Evolutionary conservation across 2,113 vertebrate species (phyloP), one percentile per base, ranked within the genome.

Genomic region (Leucoraja erinaceus): DNA sequence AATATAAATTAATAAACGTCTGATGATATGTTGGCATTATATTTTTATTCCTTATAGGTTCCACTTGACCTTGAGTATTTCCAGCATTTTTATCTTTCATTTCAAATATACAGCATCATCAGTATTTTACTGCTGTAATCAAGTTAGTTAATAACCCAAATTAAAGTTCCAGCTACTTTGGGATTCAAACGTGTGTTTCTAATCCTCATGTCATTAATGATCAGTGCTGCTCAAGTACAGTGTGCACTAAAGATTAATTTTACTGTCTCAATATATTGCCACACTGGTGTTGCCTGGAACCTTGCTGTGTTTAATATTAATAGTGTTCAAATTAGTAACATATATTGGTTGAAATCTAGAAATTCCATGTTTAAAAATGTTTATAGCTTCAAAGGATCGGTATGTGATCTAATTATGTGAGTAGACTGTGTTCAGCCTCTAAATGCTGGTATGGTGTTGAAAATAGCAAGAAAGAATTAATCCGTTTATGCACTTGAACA

Each of bases 301-400:
- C 28, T n/a, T 18, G 31, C n/a, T n/a, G 14, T 63, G 63, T 14
- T 59, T 61, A 63, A 63, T 16, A 8, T 4, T 68, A 16, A 38
- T 2, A 22, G 33, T 70, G 88, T 18, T 90, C n/a, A 66, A 66
- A 47, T 70, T 72, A 0, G 33, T 90, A 70, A 20, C 38, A 22
- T 91, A 72, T 54, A 28, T 91, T 54, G 72, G 68, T 72, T 12
- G 11, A 54, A 54, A 72, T 74, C 20, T 54, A 33, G 16, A 28
- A 9, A 91, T 20, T 25, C 66, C 20, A 14, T 10, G 22, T 94
- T 25, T 90, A 16, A 59, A 0, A 74, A 31, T 88, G 94, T 94
- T 93, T 91, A 72, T 91, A 47, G 10, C 20, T 38, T 74, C 20
- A 33, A 72, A 72, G 90, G 38, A 22, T 9, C 4, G 11, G 20